These are phyloP conservation scores for Sialis fuliginosa DNA, from an alignment of 2,888 invertebrate species.

Conservation along the genomic window DNA sequence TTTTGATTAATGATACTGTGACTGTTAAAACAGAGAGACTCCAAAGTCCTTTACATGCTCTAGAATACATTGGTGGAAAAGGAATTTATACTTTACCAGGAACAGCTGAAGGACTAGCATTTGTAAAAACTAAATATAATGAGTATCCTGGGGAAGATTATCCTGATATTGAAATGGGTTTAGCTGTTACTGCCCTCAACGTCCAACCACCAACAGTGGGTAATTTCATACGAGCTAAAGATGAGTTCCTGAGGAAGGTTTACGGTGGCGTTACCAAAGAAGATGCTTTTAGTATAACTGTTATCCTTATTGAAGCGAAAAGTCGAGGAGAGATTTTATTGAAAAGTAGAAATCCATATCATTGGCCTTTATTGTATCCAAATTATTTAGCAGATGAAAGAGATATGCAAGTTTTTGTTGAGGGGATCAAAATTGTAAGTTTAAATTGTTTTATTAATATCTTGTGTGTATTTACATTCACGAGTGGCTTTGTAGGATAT, in stretches of 20 bases:
- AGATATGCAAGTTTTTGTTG: slow-evolving; percentile 55
- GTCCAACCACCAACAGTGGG: slow-evolving; percentile 51
- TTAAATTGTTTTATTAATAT: too few relatives aligned
- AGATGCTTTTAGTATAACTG: slow-evolving; percentile 51
- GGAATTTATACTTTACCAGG: slow-evolving; percentile 64
- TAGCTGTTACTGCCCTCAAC: slow-evolving; percentile 59
- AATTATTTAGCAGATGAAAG: slow-evolving; percentile 61
- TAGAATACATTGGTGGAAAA: slow-evolving; percentile 42
- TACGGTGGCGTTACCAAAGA: slow-evolving; percentile 31
- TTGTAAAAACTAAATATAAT: slow-evolving; percentile 46
- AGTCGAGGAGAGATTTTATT: slow-evolving; percentile 57
- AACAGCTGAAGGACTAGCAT: slow-evolving; percentile 60
- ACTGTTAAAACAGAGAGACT: slow-evolving; percentile 42
- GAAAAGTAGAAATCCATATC: slow-evolving; percentile 49
- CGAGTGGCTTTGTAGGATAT: too few relatives aligned
- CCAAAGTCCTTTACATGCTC: slow-evolving; percentile 29
- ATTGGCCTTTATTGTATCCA: slow-evolving; percentile 60
- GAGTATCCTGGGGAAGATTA: slow-evolving; percentile 27
- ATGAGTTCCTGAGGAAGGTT: slow-evolving; percentile 36
- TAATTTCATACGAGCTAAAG: slow-evolving; percentile 42
- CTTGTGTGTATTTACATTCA: too few relatives aligned
- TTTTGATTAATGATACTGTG: slow-evolving; percentile 49
- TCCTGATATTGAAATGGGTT: slow-evolving; percentile 65
- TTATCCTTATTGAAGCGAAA: slow-evolving; percentile 53
- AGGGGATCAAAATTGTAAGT: slow-evolving; percentile 53